These are phyloP conservation scores for Siderastrea siderea DNA, from an alignment of 92 coral and sea anemone genomes.

Conservation along the genomic window DNA sequence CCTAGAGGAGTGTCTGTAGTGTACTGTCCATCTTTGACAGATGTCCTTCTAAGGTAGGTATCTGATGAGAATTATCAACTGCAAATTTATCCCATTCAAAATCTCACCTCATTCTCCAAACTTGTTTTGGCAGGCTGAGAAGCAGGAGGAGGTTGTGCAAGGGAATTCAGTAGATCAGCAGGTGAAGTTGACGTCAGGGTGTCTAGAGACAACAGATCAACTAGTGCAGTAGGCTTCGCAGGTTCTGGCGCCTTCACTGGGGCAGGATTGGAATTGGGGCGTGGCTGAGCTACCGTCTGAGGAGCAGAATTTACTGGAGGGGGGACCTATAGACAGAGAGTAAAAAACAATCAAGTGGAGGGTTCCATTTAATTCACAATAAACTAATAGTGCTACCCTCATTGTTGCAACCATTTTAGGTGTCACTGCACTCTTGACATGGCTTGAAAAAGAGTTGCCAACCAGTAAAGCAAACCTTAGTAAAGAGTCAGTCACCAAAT, in stretches of 20 bases:
- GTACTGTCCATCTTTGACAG: no score
- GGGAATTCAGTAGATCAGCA: constrained; percentile 32
- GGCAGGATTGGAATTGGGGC: constrained; percentile 40
- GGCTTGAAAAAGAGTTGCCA: no score
- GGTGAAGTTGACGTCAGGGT: constrained; percentile 52
- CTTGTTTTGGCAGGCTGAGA: constrained; percentile 48
- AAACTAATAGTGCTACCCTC: no score
- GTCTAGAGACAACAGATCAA: constrained; percentile 80
- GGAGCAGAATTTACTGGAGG: constrained; percentile 32
- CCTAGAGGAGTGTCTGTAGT: no score
- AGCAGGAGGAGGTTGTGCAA: constrained; percentile 35
- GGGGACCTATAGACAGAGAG: constrained; percentile 14
- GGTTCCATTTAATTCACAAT: no score
- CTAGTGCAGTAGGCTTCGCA: constrained; percentile 61
- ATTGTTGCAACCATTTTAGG: no score
- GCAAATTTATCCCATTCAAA: background rate
- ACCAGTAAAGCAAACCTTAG: no score
- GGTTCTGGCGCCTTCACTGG: constrained; percentile 37
- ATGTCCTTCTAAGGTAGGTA: background rate
- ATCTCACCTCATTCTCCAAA: constrained; percentile 60
- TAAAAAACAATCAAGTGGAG: background rate
- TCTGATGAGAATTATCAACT: background rate
- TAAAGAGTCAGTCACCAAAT: no score
- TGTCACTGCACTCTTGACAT: no score
- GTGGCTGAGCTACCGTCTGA: constrained; percentile 55